Base-by-base conservation (phyloP, 2,797 vertebrate genomes). In the Pitangus sulphuratus region DNA sequence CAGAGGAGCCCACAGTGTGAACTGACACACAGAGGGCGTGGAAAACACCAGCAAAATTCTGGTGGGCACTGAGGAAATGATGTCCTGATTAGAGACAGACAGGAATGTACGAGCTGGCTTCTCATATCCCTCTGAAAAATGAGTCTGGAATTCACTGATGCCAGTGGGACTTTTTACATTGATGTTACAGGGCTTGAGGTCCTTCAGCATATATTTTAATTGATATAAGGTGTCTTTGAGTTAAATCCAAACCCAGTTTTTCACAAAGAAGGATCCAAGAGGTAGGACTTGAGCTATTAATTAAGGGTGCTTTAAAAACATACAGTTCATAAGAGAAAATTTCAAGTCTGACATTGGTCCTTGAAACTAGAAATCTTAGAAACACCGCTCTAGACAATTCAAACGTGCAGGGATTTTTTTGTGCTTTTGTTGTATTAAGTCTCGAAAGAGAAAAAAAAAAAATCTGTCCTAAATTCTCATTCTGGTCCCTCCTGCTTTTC, bases 271-370 rank as follows among this genome's bases (percentile, higher is more conserved):
- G 3, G 22, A 47, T 11, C 53, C 21, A 65, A 72, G n/a, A 82
- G 11, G 54, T 47, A 79, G n/a, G 39, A 61, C 78, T 90, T 81
- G 44, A 83, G 37, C 37, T 75, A 31, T 40, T 82, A 74, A 78
- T 84, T 66, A 91, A 91, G 39, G 9, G 28, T 35, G 25, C 6
- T 53, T 18, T 60, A 68, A 90, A 95, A 93, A 35, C 14, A 50
- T 8, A 53, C 7, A 31, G 24, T 76, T 71, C 48, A 39, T 20
- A 53, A 60, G 42, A 71, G 64, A 42, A 80, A 85, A 35, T 75
- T 88, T 86, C 53, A 78, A 61, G 47, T 31, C 37, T 72, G 42
- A 87, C 62, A 76, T n/a, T 39, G 45, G 79, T 66, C 39, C 62
- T 35, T 57, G 64, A 64, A 61, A 13, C 5, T 31, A 47, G 42